Evolutionary conservation across 2,113 vertebrate species (phyloP), one percentile per base, ranked within the genome.

Genomic region (Amphiprion ocellaris): DNA sequence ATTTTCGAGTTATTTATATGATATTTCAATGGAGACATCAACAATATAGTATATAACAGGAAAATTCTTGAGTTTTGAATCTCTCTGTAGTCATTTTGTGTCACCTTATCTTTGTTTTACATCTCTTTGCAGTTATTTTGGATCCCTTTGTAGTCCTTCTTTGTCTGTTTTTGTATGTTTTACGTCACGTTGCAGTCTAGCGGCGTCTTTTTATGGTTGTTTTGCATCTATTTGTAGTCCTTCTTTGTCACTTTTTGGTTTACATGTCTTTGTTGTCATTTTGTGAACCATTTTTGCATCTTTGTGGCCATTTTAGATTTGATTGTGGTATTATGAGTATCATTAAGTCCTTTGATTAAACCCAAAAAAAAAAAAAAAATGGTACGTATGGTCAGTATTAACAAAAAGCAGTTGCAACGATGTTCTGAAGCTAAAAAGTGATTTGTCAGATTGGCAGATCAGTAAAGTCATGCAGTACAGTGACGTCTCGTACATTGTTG

Each of bases 381-480:
- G 30, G 30, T 30, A 5, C 6, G 5, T 30, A 6, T 30, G 30
- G 47, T 3, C 47, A 33, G 21, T 59, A 47, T 65, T 41, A 64
- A 64, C 64, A 17, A 59, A 72, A 46, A 11, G 46, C 49, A 0
- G 50, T 56, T 39, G 11, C 41, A 28, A 19, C 54, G 0, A 10
- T 59, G 39, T 68, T 61, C 33, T 56, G 24, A 21, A 71, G 62
- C 28, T 49, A 2, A 24, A 41, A 17, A 39, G n/a, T 52, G 58
- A 28, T 77, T 37, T 79, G 61, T 81, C 33, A 50, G 10, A 30
- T 56, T 67, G 58, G 82, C 69, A 21, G 41, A 19, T 39, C 52
- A 14, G 10, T 16, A n/a, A 33, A 44, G 14, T 70, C 8, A 14
- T 65, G 63, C 23, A 26, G 33, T 24, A 14, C 61, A 26, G 12